Evolutionary conservation across 2,797 vertebrate genomes (phyloP).

Genomic region (Acanthurus lineatus): DNA sequence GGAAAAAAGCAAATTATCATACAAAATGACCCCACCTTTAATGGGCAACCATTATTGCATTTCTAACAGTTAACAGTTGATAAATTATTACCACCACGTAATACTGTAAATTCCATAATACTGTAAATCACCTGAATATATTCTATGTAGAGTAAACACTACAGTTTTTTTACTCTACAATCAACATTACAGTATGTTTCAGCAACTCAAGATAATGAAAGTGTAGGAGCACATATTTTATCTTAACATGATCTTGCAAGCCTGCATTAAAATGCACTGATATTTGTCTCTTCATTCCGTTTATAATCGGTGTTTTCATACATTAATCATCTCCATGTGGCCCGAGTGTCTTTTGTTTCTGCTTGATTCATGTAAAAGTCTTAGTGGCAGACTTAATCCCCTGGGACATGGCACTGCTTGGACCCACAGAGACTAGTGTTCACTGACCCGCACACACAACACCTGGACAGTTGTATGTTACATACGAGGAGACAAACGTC

Average conservation of each 20-base stretch:
- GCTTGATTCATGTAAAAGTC: constrained; percentile 49
- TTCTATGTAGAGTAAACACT: not conserved
- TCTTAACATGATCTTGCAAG: not conserved
- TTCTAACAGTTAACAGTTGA: not conserved
- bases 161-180: not conserved
- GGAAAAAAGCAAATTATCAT: not conserved
- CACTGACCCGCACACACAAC: constrained; percentile 73
- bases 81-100: not conserved
- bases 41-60: not conserved
- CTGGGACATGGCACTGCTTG: constrained; percentile 46
- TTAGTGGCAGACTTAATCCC: constrained; percentile 45
- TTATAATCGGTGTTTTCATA: constrained; percentile 30
- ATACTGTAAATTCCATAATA: not conserved
- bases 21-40: not conserved
- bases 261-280: not conserved
- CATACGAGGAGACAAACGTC: constrained; percentile 52
- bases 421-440: constrained; percentile 56
- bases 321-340: constrained; percentile 31
- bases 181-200: not conserved
- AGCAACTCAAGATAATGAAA: not conserved
- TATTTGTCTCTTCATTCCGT: not conserved
- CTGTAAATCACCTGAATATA: not conserved
- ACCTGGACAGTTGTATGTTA: constrained; percentile 72
- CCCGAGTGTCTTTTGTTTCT: constrained; percentile 49
- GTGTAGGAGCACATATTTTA: no score